Base-by-base conservation (phyloP, 2,888 invertebrate genomes). In the Pollenia amentaria region DNA sequence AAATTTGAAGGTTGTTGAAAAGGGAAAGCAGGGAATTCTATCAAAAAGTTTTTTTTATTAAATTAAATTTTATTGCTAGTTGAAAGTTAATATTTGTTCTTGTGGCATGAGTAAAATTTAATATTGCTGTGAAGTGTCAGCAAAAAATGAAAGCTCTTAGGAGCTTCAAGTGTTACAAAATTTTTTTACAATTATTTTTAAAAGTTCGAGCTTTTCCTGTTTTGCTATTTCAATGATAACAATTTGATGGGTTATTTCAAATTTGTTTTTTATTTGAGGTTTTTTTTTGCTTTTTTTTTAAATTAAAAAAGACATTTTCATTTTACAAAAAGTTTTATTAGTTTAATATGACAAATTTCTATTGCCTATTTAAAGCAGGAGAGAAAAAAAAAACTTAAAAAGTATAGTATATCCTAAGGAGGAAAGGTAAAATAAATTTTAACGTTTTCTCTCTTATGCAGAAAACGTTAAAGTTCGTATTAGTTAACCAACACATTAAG, bases 71-170 rank as follows among this genome's bases (percentile, higher is more conserved):
- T 79, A 29, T 48, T 57, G 18, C 14, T 16, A 14, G 11, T 16
- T 44, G 44, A 42, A 44, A n/a, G 53, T 70, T 62, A 6, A 8
- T 21, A 70, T 70, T 70, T 70, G 12, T 29, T 29, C 4, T 29
- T 29, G 6, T 29, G 29, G 29, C 29, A 29, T 29, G 29, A 29
- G 29, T 6, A 29, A 4, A 29, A 29, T 29, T 29, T 29, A 29
- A 60, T 57, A 29, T 64, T 64, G 11, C 46, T 29, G 9, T 44
- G 62, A 70, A 84, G n/a, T 75, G 69, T 69, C 55, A 79, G 62
- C 77, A 77, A 72, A 67, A 14, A 62, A 44, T 12, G 51, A 21
- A 38, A 14, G 6, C 62, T 38, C 55, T 38, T 70, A 69, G 62
- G 48, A 60, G 72, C 46, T 75, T 53, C 9, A 78, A 84, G 72